Evolutionary conservation across 2,888 invertebrate genomes (phyloP).

Genomic region (Steromphala cineraria): DNA sequence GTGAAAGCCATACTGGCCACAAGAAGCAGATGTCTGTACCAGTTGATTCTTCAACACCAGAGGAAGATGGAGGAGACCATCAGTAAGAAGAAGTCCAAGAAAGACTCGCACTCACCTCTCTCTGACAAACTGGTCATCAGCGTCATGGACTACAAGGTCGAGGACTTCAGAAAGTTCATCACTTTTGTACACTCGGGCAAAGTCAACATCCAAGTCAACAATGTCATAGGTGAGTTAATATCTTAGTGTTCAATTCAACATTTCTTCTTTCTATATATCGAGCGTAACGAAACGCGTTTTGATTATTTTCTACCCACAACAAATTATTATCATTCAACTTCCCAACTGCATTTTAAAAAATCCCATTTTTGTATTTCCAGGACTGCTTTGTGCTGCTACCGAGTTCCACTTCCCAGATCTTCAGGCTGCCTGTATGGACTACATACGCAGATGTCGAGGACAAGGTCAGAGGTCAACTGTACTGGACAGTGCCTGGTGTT

Average conservation of each 20-base stretch:
- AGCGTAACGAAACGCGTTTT: too few relatives aligned
- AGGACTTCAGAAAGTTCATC: neutral
- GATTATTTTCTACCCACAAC: too few relatives aligned
- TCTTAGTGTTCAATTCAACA: neutral
- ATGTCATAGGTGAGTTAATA: neutral
- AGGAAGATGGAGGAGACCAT: neutral
- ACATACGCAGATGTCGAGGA: neutral
- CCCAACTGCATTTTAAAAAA: neutral
- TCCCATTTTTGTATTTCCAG: neutral
- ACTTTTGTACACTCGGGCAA: constrained; percentile 11
- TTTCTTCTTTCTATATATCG: too few relatives aligned
- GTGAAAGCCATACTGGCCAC: constrained; percentile 18
- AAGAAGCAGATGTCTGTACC: constrained; percentile 14
- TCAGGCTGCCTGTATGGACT: neutral
- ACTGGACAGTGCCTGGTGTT: too few relatives aligned
- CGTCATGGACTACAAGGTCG: neutral
- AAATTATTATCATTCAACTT: too few relatives aligned
- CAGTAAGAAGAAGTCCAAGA: neutral
- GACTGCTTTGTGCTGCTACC: neutral
- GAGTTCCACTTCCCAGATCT: neutral
- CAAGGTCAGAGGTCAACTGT: neutral
- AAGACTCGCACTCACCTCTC: neutral
- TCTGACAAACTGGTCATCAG: neutral
- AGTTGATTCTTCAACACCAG: constrained; percentile 8
- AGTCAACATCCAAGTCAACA: neutral